phyloP scores from a whole-genome alignment of 2,888 invertebrate genomes.

The Morinoia aosen region DNA sequence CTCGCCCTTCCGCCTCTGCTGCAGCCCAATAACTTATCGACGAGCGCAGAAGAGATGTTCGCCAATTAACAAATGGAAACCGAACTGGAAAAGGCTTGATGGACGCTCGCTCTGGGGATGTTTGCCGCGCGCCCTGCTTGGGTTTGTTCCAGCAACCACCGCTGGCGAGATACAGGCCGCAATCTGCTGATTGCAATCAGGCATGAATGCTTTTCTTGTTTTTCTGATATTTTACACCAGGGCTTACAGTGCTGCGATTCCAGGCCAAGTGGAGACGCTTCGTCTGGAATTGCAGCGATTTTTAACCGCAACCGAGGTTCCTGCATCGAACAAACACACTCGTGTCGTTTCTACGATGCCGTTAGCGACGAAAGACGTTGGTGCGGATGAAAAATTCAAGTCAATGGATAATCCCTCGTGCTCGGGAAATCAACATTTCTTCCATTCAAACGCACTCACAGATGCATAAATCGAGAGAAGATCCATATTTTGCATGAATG shows the following conservation, averaged over 20 bases:
- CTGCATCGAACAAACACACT: not conserved
- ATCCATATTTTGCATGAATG: too few species aligned
- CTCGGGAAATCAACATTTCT: too few species aligned
- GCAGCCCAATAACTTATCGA: not conserved
- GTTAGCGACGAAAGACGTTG: not conserved
- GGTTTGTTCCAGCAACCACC: not conserved
- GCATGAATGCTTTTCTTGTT: not conserved
- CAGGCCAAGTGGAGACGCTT: not conserved
- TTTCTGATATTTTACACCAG: not conserved
- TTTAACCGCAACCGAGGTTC: not conserved
- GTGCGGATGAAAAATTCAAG: too few species aligned
- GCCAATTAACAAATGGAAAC: not conserved
- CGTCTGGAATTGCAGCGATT: not conserved
- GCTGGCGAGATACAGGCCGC: not conserved
- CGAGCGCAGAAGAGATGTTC: not conserved
- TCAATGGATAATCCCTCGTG: too few species aligned
- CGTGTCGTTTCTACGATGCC: not conserved
- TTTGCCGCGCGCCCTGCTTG: not conserved
- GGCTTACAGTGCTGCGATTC: not conserved
- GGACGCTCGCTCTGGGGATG: not conserved
- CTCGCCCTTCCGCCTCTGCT: not conserved
- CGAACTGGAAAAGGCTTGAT: not conserved
- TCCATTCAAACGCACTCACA: too few species aligned
- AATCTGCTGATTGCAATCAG: conserved; percentile 12
- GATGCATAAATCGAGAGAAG: too few species aligned